Conservation (phyloP, 2,797 vertebrate species). For the Centropyge bicolor region DNA sequence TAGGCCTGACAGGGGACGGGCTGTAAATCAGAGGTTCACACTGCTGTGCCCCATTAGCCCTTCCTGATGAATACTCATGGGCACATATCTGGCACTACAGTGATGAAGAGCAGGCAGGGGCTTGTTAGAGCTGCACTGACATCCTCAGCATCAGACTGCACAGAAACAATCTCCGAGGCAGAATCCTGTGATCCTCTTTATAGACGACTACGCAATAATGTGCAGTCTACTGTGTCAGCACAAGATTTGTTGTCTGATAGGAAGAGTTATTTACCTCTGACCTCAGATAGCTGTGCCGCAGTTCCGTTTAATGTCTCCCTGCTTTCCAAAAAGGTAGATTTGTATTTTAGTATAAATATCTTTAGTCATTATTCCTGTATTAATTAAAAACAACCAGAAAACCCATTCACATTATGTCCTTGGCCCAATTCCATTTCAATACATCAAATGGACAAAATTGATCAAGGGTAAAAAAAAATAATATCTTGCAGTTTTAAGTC, state of each 20-base stretch:
- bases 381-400: background rate
- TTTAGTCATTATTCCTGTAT: no score
- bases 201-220: constrained; percentile 32
- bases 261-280: constrained; percentile 26
- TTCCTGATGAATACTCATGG: constrained; percentile 82
- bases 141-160: constrained; percentile 46
- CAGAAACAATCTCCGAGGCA: constrained; percentile 30
- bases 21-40: constrained; percentile 81
- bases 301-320: background rate
- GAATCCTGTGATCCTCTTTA: constrained; percentile 34
- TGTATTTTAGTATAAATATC: background rate
- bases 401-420: background rate
- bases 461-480: background rate
- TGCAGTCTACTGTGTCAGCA: constrained; percentile 28
- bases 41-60: constrained; percentile 76
- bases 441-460: background rate
- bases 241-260: constrained; percentile 8
- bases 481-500: constrained; percentile 3
- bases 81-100: constrained; percentile 73
- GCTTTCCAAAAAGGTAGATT: background rate
- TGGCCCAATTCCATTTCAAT: background rate
- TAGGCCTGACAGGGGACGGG: constrained; percentile 74
- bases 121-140: constrained; percentile 58
- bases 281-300: background rate
- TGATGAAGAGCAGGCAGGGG: constrained; percentile 67